These are phyloP conservation scores for Willowsia nigromaculata DNA, from an alignment of 2,888 invertebrate species.

Conservation along the genomic window DNA sequence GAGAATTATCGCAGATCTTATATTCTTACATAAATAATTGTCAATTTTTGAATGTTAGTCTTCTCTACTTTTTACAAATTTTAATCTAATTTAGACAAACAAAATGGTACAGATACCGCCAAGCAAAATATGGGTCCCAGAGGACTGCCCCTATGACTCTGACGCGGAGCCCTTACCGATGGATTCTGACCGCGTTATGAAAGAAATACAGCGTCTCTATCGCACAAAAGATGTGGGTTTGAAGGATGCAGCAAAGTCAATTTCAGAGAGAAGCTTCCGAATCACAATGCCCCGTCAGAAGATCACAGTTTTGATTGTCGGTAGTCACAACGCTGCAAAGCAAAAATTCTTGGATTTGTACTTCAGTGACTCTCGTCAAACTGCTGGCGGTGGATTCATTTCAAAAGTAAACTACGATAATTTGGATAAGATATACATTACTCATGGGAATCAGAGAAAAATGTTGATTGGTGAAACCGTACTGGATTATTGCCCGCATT, in stretches of 20 bases:
- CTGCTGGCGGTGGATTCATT: not conserved
- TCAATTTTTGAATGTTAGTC: no score
- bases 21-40: no score
- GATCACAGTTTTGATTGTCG: slow-evolving; percentile 43
- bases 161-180: not conserved
- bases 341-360: slow-evolving; percentile 53
- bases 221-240: slow-evolving; percentile 16
- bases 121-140: not conserved
- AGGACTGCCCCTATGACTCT: not conserved
- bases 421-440: slow-evolving; percentile 52
- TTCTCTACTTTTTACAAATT: no score
- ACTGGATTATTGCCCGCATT: slow-evolving; percentile 60
- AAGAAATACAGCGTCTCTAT: slow-evolving; percentile 49
- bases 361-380: slow-evolving; percentile 18
- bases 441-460: slow-evolving; percentile 43
- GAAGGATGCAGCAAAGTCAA: not conserved
- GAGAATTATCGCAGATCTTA: no score
- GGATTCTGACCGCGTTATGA: slow-evolving; percentile 52
- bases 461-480: slow-evolving; percentile 42
- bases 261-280: not conserved
- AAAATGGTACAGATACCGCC: no score
- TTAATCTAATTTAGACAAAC: no score
- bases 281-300: slow-evolving; percentile 43
- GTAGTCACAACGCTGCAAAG: slow-evolving; percentile 42
- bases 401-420: slow-evolving; percentile 49